phyloP scores from a whole-genome alignment of 2,888 invertebrate genomes.

The Hydriomena furcata region DNA sequence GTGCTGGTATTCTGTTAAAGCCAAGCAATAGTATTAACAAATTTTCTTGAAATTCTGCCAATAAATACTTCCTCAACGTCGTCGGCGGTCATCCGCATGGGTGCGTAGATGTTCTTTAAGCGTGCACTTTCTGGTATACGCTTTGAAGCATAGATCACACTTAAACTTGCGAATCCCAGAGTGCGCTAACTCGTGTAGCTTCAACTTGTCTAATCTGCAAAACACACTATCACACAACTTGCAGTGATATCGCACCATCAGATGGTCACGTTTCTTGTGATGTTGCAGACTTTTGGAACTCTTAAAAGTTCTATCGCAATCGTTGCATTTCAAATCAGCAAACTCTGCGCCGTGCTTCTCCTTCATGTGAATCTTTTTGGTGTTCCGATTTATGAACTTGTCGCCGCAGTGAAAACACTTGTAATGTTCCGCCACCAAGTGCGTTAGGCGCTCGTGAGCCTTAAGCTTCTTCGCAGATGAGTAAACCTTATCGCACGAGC shows the following conservation, averaged over 20 bases:
- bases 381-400: constrained; percentile 47
- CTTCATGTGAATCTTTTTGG: constrained; percentile 21
- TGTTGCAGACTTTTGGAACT: constrained; percentile 12
- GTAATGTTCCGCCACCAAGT: constrained; percentile 2
- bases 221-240: constrained; percentile 56
- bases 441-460: constrained; percentile 6
- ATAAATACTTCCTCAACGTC: neutral
- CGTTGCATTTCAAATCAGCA: constrained; percentile 19
- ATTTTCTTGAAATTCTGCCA: too few relatives aligned
- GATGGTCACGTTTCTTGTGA: constrained; percentile 24
- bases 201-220: constrained; percentile 28
- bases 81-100: constrained; percentile 7
- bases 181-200: constrained; percentile 17
- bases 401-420: constrained; percentile 44
- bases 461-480: constrained; percentile 3
- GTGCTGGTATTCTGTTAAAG: too few relatives aligned
- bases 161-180: constrained; percentile 15
- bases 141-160: constrained; percentile 21
- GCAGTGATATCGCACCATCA: constrained; percentile 47
- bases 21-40: too few relatives aligned
- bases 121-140: constrained; percentile 18
- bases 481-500: constrained; percentile 20
- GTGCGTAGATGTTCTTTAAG: constrained; percentile 24
- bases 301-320: constrained; percentile 26
- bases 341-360: constrained; percentile 21